Base-by-base conservation (phyloP, 2,113 vertebrate genomes). In the Osmerus mordax region DNA sequence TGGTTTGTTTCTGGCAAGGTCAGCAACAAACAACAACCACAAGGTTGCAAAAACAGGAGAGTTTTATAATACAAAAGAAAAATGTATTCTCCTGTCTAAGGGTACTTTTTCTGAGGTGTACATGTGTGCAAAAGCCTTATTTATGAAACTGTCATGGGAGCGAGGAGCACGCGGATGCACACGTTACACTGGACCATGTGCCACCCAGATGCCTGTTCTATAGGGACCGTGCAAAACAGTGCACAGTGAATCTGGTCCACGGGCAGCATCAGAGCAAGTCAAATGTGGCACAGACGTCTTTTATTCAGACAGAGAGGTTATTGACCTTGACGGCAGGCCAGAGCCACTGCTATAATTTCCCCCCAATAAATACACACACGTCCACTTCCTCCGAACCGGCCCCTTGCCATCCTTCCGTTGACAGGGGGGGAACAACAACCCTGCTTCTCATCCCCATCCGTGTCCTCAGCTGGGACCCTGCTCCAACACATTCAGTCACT, bases 191-290 rank as follows among this genome's bases (percentile, higher is more conserved):
- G 21, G 53, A 75, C 66, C 81, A 90, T 85, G 69, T 89, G 89
- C 84, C 29, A 67, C 53, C 52, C 88, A 88, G 80, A 87, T 88
- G 88, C 58, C 29, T 71, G 19, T 74, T 85, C 3, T 74, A 59
- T 83, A 12, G 63, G 3, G 18, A 14, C 63, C 32, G 2, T 74
- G 80, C 72, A 72, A 74, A 83, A 75, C 23, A 78, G 63, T 32
- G 56, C 69, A 72, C 78, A 76, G 65, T 78, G 56, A 74, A 81
- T 77, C 72, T 78, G 72, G 86, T 84, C 74, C 73, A 41, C 21
- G 70, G 66, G 56, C 73, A 74, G 51, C 67, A 69, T 67, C 56
- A 51, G 51, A 51, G 55, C 69, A 41, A 55, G 23, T 68, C 25
- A 65, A 66, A 25, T 59, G 69, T 65, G 75, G 73, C 18, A 64